phyloP scores from a whole-genome alignment of 2,888 invertebrate genomes.

The Dryobotodes eremita region DNA sequence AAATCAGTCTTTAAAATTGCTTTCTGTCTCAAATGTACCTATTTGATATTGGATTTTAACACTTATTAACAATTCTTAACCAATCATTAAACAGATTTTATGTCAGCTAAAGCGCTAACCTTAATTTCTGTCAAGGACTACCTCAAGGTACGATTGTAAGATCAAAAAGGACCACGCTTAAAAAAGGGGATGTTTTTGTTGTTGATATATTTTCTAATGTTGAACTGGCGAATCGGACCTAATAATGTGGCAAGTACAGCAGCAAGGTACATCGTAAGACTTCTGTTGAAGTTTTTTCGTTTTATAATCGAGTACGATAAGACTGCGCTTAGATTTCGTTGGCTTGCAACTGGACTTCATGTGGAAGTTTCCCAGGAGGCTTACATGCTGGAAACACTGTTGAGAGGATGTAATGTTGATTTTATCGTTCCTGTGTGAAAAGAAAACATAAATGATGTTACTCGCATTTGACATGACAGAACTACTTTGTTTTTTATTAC shows the following conservation, averaged over 20 bases:
- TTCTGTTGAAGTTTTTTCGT: conserved; percentile 2
- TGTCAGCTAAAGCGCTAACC: neutral
- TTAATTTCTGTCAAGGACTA: neutral
- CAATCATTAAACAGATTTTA: neutral
- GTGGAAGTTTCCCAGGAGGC: conserved; percentile 10
- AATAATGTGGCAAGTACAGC: conserved; percentile 46
- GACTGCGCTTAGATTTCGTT: conserved; percentile 13
- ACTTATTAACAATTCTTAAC: neutral
- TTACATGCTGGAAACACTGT: conserved; percentile 45
- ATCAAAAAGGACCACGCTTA: neutral
- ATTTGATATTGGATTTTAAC: neutral
- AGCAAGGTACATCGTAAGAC: conserved; percentile 34
- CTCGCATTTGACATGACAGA: neutral
- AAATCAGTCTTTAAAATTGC: conserved; percentile 46
- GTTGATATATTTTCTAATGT: too few species aligned
- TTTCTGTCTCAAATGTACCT: neutral
- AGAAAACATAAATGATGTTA: neutral
- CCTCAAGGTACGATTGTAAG: conserved; percentile 30
- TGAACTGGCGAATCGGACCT: neutral
- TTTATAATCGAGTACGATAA: conserved; percentile 25
- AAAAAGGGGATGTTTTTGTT: neutral
- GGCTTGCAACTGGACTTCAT: conserved; percentile 32
- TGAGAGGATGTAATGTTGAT: neutral
- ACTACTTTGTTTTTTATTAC: neutral
- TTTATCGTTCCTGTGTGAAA: conserved; percentile 9